A percentile compares a stretch with the other conserved stretches of the same genome.
phyloP scores from a whole-genome alignment of 2,888 invertebrate genomes.

The Crepidodera aurea region DNA sequence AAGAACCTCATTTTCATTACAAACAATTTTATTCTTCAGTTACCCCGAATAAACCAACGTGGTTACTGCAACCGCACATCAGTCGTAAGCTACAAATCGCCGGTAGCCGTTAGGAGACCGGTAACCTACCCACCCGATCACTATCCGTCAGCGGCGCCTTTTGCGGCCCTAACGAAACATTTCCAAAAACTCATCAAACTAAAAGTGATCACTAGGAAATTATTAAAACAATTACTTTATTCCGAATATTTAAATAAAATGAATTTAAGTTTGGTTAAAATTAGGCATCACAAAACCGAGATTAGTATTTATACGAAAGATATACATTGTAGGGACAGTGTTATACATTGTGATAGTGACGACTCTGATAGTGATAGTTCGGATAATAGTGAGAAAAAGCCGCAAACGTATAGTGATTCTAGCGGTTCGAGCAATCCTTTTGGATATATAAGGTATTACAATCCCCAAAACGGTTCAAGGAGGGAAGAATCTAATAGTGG shows the following conservation, averaged over 20 bases:
- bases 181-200: constrained; percentile 78
- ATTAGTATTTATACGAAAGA: constrained; percentile 58
- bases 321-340: constrained; percentile 53
- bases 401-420: constrained; percentile 67
- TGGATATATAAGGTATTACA: constrained; percentile 74
- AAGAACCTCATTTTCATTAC: too few relatives aligned
- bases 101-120: constrained; percentile 66
- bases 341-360: constrained; percentile 60
- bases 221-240: constrained; percentile 79
- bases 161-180: constrained; percentile 78
- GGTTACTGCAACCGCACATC: constrained; percentile 67
- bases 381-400: constrained; percentile 64
- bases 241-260: constrained; percentile 67
- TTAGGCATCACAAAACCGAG: constrained; percentile 64
- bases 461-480: constrained; percentile 61
- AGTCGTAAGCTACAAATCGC: constrained; percentile 61
- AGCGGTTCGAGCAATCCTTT: constrained; percentile 70
- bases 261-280: constrained; percentile 64
- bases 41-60: constrained; percentile 58
- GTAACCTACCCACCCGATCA: constrained; percentile 74
- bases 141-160: constrained; percentile 80
- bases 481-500: constrained; percentile 59
- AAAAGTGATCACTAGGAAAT: constrained; percentile 73
- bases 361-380: constrained; percentile 60
- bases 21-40: constrained; percentile 22